A percentile compares a stretch with the other conserved stretches of the same genome.
Evolutionary conservation across 2,888 invertebrate genomes (phyloP).

Genomic region (Syrphus vitripennis): DNA sequence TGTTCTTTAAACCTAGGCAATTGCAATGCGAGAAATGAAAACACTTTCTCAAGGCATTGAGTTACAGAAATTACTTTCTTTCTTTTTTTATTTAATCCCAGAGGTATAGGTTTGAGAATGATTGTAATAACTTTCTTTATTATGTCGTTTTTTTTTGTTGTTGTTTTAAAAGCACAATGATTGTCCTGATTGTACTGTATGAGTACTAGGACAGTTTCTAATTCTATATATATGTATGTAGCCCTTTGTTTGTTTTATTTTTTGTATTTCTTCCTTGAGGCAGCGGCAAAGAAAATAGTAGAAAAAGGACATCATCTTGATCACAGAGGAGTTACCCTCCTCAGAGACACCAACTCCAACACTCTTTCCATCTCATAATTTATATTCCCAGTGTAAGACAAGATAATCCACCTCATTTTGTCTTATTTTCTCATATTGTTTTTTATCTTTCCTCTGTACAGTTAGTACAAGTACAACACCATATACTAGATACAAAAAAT

Average conservation of each 20-base stretch:
- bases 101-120: background rate
- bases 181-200: constrained; percentile 52
- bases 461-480: background rate
- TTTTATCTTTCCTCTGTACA: background rate
- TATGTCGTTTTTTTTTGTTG: background rate
- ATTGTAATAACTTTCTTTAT: constrained; percentile 6
- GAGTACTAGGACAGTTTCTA: background rate
- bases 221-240: too few relatives aligned
- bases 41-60: background rate
- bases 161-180: constrained; percentile 9
- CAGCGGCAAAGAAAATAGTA: background rate
- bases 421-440: constrained; percentile 19
- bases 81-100: too few relatives aligned
- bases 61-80: constrained; percentile 5
- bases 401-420: constrained; percentile 69
- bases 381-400: constrained; percentile 61
- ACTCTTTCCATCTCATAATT: constrained; percentile 49
- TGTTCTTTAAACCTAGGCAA: background rate
- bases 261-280: background rate
- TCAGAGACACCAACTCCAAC: background rate
- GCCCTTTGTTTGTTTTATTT: constrained; percentile 16
- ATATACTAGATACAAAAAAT: background rate
- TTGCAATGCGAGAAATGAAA: background rate
- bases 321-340: background rate
- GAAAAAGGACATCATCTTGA: background rate